These are phyloP conservation scores for Microctenopoma steveboyesi DNA, from an alignment of 2,797 vertebrate genomes.

Conservation along the genomic window DNA sequence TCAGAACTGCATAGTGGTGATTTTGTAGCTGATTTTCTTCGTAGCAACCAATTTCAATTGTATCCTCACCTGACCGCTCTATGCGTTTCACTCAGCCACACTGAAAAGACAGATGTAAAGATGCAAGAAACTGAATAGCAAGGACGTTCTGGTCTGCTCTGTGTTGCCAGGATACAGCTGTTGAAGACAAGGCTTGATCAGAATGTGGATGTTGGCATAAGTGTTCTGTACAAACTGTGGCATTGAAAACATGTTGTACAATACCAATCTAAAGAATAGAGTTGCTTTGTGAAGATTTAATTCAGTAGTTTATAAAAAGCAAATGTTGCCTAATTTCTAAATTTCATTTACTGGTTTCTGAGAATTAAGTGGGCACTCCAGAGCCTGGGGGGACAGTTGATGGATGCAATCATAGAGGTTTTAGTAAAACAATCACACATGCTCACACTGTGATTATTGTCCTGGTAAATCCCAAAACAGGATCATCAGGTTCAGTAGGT, in stretches of 20 bases:
- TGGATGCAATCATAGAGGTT: conserved; percentile 38
- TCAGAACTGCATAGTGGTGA: neutral
- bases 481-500: conserved; percentile 66
- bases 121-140: conserved; percentile 74
- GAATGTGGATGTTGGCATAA: conserved; percentile 58
- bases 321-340: conserved; percentile 13
- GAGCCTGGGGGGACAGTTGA: conserved; percentile 39
- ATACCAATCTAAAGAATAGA: conserved; percentile 32
- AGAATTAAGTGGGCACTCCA: conserved; percentile 20
- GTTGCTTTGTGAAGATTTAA: conserved; percentile 29
- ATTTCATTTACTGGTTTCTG: conserved; percentile 21
- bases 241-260: conserved; percentile 45
- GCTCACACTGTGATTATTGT: conserved; percentile 43
- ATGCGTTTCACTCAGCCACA: conserved; percentile 56
- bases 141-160: conserved; percentile 74
- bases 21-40: conserved; percentile 54
- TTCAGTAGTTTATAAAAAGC: neutral
- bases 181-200: conserved; percentile 65
- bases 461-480: conserved; percentile 62
- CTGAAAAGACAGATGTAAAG: conserved; percentile 73
- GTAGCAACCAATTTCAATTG: conserved; percentile 63
- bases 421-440: conserved; percentile 44
- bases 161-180: conserved; percentile 83
- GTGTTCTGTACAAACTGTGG: conserved; percentile 51
- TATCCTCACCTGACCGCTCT: conserved; percentile 71